Evolutionary conservation across 1,140 invertebrate genomes (phyloP).

Genomic region (Sitobion miscanthi): DNA sequence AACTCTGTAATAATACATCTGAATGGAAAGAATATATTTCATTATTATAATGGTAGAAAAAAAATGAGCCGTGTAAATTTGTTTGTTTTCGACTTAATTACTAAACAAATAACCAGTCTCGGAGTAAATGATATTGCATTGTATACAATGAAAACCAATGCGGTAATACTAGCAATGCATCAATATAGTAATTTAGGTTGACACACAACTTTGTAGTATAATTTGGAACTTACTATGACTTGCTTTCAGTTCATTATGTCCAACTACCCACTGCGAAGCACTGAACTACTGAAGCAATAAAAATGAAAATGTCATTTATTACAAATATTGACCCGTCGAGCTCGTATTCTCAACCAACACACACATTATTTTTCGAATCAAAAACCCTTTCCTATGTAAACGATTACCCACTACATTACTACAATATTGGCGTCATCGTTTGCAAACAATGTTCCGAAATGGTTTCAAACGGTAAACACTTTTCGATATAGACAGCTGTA

Average conservation of each 20-base stretch:
- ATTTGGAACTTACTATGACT: slow-evolving; percentile 10
- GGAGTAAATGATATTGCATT: not conserved
- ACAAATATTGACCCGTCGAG: not conserved
- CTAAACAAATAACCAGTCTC: not conserved
- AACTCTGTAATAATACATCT: not conserved
- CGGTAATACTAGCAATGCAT: not conserved
- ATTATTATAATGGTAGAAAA: not conserved
- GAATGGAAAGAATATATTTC: not conserved
- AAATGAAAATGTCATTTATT: slow-evolving; percentile 24
- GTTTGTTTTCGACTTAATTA: not conserved
- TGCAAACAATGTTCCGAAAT: not conserved
- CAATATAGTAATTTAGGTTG: slow-evolving; percentile 2
- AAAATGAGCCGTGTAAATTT: not conserved
- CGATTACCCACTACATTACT: not conserved
- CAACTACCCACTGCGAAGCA: not conserved
- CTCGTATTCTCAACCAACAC: not conserved
- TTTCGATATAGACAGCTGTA: not conserved
- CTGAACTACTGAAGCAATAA: slow-evolving; percentile 1
- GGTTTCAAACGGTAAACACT: not conserved
- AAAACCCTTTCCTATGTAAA: not conserved
- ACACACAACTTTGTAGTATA: not conserved
- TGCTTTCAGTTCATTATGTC: not conserved
- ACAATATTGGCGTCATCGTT: not conserved
- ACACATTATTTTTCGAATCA: slow-evolving; percentile 12
- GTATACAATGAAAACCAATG: slow-evolving; percentile 9